Percentiles rank a stretch among this genome's conserved stretches.
These are phyloP conservation scores for Opisthocomus hoazin DNA, from an alignment of 2,113 vertebrate genomes.

Conservation along the genomic window DNA sequence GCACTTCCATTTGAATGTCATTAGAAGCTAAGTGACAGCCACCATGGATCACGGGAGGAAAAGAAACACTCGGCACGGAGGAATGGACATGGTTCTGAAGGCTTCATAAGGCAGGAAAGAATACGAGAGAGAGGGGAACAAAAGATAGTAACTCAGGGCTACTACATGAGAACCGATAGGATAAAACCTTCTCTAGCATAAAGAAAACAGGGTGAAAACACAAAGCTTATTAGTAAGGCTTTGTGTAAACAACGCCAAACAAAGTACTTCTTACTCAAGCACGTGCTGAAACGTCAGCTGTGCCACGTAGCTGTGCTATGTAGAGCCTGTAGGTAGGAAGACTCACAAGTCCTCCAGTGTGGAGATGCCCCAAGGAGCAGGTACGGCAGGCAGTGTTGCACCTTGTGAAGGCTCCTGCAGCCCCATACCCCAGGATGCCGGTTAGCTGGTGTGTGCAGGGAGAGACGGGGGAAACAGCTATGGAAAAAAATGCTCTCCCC, in stretches of 20 bases:
- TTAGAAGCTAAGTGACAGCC: background rate
- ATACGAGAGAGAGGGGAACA: background rate
- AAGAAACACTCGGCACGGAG: background rate
- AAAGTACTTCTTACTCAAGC: background rate
- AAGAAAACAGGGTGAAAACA: background rate
- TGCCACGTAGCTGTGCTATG: too few relatives aligned
- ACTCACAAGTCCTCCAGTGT: rapidly evolving
- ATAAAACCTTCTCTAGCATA: background rate
- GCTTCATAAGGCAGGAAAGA: background rate
- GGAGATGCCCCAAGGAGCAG: background rate
- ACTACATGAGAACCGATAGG: background rate
- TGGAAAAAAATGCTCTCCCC: background rate
- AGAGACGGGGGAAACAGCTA: rapidly evolving
- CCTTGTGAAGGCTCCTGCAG: background rate
- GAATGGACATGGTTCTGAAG: background rate
- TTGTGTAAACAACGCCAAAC: rapidly evolving
- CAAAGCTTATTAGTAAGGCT: background rate
- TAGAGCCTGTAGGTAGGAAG: background rate
- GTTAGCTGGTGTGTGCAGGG: background rate
- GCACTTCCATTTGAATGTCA: background rate
- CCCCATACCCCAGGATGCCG: too few relatives aligned
- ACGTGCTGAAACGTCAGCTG: background rate
- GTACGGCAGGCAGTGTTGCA: rapidly evolving
- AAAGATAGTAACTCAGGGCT: background rate
- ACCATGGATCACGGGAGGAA: background rate